Conservation (phyloP, 2,888 invertebrate genomes). For the Unio pictorum region DNA sequence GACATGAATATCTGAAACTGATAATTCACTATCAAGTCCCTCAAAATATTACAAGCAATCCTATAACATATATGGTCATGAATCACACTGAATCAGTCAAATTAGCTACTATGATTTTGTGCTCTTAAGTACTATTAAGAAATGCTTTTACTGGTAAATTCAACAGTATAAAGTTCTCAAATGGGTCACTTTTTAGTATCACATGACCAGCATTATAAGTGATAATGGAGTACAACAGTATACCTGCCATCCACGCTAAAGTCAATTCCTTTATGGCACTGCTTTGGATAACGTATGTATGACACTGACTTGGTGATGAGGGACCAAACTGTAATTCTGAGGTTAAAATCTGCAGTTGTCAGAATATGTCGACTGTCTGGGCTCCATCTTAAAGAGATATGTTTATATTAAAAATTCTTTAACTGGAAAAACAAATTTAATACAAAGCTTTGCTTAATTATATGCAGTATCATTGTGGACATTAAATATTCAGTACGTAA, state of each 20-base stretch:
- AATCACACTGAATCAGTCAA: too few species aligned
- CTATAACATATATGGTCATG: too few species aligned
- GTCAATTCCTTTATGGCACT: conserved; percentile 59
- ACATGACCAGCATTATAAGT: not conserved
- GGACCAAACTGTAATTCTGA: conserved; percentile 73
- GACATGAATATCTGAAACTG: too few species aligned
- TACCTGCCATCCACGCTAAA: conserved; percentile 33
- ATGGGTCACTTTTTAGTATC: not conserved
- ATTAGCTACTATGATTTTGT: too few species aligned
- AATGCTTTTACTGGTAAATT: not conserved
- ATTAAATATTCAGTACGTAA: too few species aligned
- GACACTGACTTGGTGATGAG: conserved; percentile 71
- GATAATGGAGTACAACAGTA: not conserved
- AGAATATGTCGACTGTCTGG: conserved; percentile 75
- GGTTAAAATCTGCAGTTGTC: conserved; percentile 74
- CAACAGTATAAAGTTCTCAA: not conserved
- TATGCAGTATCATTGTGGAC: too few species aligned
- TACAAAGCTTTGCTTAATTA: too few species aligned
- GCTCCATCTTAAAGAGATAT: conserved; percentile 70
- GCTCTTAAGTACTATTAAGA: not conserved
- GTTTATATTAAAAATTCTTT: too few species aligned
- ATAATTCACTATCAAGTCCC: too few species aligned
- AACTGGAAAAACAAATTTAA: too few species aligned
- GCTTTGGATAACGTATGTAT: conserved; percentile 72
- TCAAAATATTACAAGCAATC: too few species aligned